Percentiles rank a stretch among this genome's conserved stretches.
phyloP scores from a whole-genome alignment of 2,113 vertebrate genomes.

The Bothrops jararaca region DNA sequence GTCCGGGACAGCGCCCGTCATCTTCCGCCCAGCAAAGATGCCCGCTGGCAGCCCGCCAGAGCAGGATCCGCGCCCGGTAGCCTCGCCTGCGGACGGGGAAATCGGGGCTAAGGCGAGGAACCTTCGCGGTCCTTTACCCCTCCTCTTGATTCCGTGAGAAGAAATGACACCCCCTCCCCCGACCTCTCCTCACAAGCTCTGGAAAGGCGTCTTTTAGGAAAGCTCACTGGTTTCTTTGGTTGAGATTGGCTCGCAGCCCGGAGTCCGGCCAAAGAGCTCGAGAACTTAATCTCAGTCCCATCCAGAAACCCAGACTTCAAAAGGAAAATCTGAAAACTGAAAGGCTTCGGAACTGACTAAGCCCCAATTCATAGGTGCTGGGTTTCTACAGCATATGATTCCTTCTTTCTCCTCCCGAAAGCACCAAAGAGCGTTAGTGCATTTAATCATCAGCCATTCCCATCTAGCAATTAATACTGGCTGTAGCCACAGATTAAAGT shows the following conservation, averaged over 20 bases:
- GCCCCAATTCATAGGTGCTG: not conserved
- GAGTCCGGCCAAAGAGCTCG: too few species aligned
- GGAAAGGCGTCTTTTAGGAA: not conserved
- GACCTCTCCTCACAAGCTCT: not conserved
- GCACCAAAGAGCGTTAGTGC: not conserved
- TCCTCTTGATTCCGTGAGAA: not conserved
- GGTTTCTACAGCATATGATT: not conserved
- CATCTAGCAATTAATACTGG: not conserved
- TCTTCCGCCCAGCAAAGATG: conserved; percentile 29
- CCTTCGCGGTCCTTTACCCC: conserved; percentile 13
- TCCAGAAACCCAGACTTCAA: not conserved
- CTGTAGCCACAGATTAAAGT: not conserved
- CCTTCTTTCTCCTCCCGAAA: not conserved
- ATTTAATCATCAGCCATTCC: not conserved
- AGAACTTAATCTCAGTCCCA: not conserved
- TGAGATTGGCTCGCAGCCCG: not conserved
- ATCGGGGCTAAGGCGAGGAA: not conserved
- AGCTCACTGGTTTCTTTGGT: not conserved
- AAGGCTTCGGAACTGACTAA: conserved; percentile 19
- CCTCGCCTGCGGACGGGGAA: not conserved
- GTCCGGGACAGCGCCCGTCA: conserved; percentile 46
- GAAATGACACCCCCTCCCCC: not conserved
- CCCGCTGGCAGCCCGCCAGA: conserved; percentile 17
- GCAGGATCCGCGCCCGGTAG: conserved; percentile 27
- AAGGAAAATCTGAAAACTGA: not conserved